These are phyloP conservation scores for Sciurus carolinensis DNA, from an alignment of 2,797 vertebrate species.

Conservation along the genomic window DNA sequence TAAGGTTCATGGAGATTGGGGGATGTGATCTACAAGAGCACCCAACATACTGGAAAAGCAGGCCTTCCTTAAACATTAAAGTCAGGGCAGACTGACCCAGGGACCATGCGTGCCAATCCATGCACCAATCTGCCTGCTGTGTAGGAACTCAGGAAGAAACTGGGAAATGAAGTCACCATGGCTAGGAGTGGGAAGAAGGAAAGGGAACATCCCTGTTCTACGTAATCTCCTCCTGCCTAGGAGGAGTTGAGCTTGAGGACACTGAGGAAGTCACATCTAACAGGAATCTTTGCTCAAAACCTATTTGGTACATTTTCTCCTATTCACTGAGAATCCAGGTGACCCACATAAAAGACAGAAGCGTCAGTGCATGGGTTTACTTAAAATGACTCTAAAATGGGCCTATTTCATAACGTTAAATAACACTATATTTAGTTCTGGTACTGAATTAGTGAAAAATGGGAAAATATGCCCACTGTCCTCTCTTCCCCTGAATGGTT, in stretches of 20 bases:
- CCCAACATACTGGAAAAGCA: background rate
- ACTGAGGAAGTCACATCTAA: conserved; percentile 16
- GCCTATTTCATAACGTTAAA: conserved; percentile 71
- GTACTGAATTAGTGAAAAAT: conserved; percentile 35
- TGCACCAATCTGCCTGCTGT: background rate
- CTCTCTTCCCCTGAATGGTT: background rate
- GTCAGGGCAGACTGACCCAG: background rate
- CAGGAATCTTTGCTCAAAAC: conserved; percentile 20
- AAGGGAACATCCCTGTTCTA: fast-evolving
- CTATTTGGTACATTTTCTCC: conserved; percentile 54
- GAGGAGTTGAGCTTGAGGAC: background rate
- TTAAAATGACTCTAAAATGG: conserved; percentile 77
- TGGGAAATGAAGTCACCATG: too few relatives aligned
- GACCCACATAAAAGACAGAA: conserved; percentile 75
- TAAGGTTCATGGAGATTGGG: background rate
- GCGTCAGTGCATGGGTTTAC: conserved; percentile 37
- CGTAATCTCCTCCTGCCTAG: background rate
- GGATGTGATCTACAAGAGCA: fast-evolving
- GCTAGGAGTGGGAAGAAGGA: background rate
- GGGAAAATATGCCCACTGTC: background rate
- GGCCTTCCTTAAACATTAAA: background rate
- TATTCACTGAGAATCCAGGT: conserved; percentile 74
- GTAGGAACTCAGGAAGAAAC: background rate
- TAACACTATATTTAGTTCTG: conserved; percentile 68
- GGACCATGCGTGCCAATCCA: fast-evolving